Conservation (phyloP, 2,113 vertebrate genomes). For the Charadrius vociferus region DNA sequence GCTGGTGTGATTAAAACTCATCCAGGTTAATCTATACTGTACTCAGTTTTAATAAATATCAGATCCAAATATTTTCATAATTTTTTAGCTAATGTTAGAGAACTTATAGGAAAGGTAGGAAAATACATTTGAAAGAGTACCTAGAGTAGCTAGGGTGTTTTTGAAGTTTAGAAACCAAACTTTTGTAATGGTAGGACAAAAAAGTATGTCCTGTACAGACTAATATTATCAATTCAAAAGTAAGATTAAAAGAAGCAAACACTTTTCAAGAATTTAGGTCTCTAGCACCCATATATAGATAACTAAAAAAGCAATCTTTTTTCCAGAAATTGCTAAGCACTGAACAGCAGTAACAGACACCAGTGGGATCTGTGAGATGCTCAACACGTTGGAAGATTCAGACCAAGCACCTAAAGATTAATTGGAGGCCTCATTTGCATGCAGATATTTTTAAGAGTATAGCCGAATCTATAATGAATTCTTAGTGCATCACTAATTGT, state of each 20-base stretch:
- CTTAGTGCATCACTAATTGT: neutral
- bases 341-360: neutral
- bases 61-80: neutral
- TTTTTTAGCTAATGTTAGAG: neutral
- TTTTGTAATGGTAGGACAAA: neutral
- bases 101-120: neutral
- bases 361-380: neutral
- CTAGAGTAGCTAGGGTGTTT: neutral
- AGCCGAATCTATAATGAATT: neutral
- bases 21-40: neutral
- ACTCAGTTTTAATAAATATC: neutral
- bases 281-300: neutral
- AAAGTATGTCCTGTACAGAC: neutral
- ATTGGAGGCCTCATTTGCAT: neutral
- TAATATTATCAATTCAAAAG: neutral
- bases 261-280: neutral
- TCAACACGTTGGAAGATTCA: neutral
- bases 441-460: neutral
- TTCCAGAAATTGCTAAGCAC: neutral
- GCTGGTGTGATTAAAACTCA: neutral
- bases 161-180: neutral
- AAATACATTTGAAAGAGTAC: neutral
- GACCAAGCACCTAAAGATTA: neutral
- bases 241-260: neutral
- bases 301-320: neutral